Evolutionary conservation across 2,797 vertebrate species (phyloP).

Genomic region (Microcaecilia unicolor): DNA sequence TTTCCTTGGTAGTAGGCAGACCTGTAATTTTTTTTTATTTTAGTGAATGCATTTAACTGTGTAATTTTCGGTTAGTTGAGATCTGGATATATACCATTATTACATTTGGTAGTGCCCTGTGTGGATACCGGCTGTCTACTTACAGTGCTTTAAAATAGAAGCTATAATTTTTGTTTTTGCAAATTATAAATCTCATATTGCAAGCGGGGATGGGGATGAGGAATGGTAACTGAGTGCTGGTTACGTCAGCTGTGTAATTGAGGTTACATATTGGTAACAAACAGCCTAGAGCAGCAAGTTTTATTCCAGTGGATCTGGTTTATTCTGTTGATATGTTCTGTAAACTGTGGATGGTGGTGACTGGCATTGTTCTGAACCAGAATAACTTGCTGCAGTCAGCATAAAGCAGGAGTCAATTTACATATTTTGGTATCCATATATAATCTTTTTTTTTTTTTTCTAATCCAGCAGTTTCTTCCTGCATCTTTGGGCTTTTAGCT

Average conservation of each 20-base stretch:
- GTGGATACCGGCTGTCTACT: background rate
- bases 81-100: too few species aligned
- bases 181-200: background rate
- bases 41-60: background rate
- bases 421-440: slow-evolving; percentile 31
- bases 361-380: slow-evolving; percentile 39
- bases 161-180: background rate
- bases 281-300: slow-evolving; percentile 37
- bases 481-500: too few species aligned
- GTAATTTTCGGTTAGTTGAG: background rate
- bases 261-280: slow-evolving; percentile 24
- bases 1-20: slow-evolving; percentile 4
- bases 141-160: background rate
- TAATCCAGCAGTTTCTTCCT: too few species aligned
- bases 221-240: background rate
- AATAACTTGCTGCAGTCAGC: slow-evolving; percentile 43
- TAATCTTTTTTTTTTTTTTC: too few species aligned
- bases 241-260: slow-evolving; percentile 35
- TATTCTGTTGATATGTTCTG: slow-evolving; percentile 44
- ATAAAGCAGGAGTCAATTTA: slow-evolving; percentile 34
- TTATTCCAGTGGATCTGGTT: slow-evolving; percentile 31
- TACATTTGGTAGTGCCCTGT: too few species aligned
- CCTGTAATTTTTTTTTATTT: too few species aligned
- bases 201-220: background rate
- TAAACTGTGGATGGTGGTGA: slow-evolving; percentile 45